Evolutionary conservation across 1,140 invertebrate species (phyloP), one percentile per base, ranked within the genome.

Genomic region (Acromyrmex heyeri): DNA sequence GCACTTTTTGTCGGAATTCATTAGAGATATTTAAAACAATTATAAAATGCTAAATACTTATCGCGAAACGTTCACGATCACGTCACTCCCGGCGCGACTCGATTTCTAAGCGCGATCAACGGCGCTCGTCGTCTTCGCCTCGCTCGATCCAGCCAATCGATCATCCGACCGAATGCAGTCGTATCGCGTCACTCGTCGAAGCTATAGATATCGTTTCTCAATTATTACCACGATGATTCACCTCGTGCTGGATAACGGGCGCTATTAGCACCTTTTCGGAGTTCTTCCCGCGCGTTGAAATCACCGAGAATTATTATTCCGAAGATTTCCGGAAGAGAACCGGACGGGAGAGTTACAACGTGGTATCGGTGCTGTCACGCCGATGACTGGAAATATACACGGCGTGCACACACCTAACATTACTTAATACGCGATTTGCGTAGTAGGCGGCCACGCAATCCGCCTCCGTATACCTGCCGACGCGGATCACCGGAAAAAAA

Each of bases 351-450:
- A 44, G n/a, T n/a, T 21, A n/a, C 76, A 44, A 30, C 8, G 16
- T 30, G 81, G 12, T 30, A 24, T 2, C 69, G 67, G 75, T 59
- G 44, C 79, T 48, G 69, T 72, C 79, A 83, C 79, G 48, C 27
- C 70, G 38, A 75, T 76, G 81, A 83, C 81, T 83, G 81, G 70
- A 83, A 62, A 75, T 48, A 61, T 48, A 70, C 76, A 53, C 50
- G 57, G 27, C 55, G 38, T 78, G 57, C 8, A 50, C 69, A 69
- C 76, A 81, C 70, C 55, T 73, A 78, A 70, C 34, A 69, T 34
- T 61, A 86, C 30, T 67, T 34, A 79, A 75, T 85, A 62, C 44
- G 61, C 38, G 67, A 50, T 88, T 75, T 27, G 67, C 79, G 27
- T 79, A 44, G 55, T 65, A 64, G 18, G 65, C 55, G 24, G 48